Conservation (phyloP, 2,888 invertebrate species). For the Cybosia mesomella region DNA sequence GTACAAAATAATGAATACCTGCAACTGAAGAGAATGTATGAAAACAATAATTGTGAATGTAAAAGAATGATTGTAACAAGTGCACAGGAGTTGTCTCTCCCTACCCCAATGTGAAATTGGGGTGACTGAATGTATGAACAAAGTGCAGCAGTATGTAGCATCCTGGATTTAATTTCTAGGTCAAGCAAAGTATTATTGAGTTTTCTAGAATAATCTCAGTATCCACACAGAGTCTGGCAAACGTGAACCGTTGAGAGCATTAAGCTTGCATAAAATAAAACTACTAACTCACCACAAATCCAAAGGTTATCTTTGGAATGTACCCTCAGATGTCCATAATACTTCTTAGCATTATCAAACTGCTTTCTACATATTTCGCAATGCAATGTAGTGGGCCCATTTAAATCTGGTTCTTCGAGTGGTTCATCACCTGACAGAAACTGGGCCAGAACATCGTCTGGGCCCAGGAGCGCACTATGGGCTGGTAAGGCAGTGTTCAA, state of each 20-base stretch:
- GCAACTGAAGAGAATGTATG: neutral
- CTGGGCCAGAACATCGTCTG: conserved; percentile 79
- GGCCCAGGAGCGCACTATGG: conserved; percentile 63
- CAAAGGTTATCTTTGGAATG: conserved; percentile 81
- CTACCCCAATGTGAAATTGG: neutral
- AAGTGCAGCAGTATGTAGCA: too few relatives aligned
- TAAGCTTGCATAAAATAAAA: neutral
- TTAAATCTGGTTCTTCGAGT: conserved; percentile 78
- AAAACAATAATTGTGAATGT: too few relatives aligned
- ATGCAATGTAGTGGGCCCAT: conserved; percentile 78
- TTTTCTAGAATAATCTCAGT: too few relatives aligned
- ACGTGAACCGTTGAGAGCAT: too few relatives aligned
- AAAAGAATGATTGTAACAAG: neutral
- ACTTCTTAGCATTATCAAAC: conserved; percentile 82
- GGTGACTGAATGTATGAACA: too few relatives aligned
- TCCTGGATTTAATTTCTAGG: too few relatives aligned
- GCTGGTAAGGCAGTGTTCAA: conserved; percentile 64
- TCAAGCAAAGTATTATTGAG: too few relatives aligned
- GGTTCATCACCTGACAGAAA: conserved; percentile 78
- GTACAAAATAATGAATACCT: too few relatives aligned
- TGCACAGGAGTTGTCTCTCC: neutral
- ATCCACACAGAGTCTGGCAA: too few relatives aligned
- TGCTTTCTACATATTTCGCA: conserved; percentile 81
- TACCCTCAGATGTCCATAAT: conserved; percentile 80
- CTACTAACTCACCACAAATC: conserved; percentile 74